Evolutionary conservation across 2,797 vertebrate genomes (phyloP).

Genomic region (Taeniopygia guttata): DNA sequence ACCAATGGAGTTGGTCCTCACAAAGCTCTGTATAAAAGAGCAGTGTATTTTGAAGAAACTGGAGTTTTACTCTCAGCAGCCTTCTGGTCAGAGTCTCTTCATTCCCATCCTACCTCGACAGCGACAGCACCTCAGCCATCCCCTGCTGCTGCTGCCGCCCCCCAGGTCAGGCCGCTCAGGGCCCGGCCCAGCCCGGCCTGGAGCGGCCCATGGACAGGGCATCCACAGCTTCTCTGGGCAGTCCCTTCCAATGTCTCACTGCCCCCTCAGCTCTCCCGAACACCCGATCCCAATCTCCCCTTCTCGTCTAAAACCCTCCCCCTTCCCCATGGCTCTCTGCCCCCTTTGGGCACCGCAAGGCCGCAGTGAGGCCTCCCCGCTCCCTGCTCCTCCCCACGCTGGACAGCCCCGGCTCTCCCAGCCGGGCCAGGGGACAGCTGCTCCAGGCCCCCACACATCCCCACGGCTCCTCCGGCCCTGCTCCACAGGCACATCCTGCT

Average conservation of each 20-base stretch:
- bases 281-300: not conserved
- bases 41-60: too few species aligned
- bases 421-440: not conserved
- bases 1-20: too few species aligned
- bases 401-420: too few species aligned
- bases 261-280: not conserved
- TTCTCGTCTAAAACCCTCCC: not conserved
- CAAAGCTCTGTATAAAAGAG: too few species aligned
- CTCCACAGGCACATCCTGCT: not conserved
- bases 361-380: not conserved
- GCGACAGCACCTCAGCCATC: too few species aligned
- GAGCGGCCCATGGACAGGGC: not conserved
- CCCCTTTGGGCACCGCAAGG: not conserved
- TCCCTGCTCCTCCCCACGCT: too few species aligned
- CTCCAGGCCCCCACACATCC: not conserved
- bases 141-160: too few species aligned
- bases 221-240: not conserved
- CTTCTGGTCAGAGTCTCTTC: too few species aligned
- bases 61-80: too few species aligned
- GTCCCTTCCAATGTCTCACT: not conserved
- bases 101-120: too few species aligned
- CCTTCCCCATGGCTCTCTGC: not conserved
- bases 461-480: not conserved
- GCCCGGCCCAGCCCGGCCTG: too few species aligned
- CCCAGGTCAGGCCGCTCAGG: too few species aligned